A percentile compares a stretch with the other conserved stretches of the same genome.
These are phyloP conservation scores for Ammodytes dubius DNA, from an alignment of 2,113 vertebrate species.

Conservation along the genomic window DNA sequence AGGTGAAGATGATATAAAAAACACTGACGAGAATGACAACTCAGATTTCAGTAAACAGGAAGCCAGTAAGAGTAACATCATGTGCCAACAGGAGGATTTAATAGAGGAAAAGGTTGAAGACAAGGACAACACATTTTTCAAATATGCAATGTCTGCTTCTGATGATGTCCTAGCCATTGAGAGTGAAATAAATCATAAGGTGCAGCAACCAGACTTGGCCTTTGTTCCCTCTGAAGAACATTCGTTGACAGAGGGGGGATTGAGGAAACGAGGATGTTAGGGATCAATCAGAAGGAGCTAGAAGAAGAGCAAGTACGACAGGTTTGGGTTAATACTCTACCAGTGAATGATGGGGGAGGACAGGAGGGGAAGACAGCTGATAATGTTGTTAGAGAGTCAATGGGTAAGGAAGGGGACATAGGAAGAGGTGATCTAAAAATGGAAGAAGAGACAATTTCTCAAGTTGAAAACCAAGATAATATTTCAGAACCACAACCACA, in stretches of 20 bases:
- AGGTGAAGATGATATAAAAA: constrained; percentile 1
- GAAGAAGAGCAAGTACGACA: constrained; percentile 36
- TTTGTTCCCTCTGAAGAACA: background rate
- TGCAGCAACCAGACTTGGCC: background rate
- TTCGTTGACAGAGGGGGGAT: background rate
- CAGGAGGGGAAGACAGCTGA: background rate
- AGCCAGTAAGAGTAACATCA: background rate
- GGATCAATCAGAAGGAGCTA: constrained; percentile 6
- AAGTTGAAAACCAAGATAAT: background rate
- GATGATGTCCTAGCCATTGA: background rate
- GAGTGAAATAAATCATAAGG: background rate
- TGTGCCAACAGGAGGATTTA: background rate
- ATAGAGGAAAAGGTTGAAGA: constrained; percentile 5
- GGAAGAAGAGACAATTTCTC: constrained; percentile 3
- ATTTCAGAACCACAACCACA: background rate
- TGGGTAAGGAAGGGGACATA: constrained; percentile 8
- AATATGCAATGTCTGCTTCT: background rate
- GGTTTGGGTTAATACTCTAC: constrained; percentile 13
- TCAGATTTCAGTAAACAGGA: background rate
- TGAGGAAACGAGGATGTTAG: constrained; percentile 1
- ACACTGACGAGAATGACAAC: background rate
- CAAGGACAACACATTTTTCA: background rate
- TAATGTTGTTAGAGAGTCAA: constrained; percentile 14
- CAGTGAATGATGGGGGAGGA: constrained; percentile 11
- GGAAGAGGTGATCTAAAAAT: constrained; percentile 18